Conservation (phyloP, 2,888 invertebrate species). For the Odiellus spinosus region DNA sequence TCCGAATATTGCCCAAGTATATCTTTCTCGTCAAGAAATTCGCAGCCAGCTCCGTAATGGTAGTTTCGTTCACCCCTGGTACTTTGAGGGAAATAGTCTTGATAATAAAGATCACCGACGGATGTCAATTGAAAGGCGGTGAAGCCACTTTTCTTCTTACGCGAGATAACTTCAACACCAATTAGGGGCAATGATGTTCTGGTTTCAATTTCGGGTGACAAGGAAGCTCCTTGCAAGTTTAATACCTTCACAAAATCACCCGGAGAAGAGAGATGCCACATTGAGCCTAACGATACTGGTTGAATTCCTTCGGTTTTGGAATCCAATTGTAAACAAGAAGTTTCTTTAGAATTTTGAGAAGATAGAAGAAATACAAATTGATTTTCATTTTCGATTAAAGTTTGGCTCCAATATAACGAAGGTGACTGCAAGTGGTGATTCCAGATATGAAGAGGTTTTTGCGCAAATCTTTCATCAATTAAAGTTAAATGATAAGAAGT, state of each 20-base stretch:
- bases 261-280: slow-evolving; percentile 6
- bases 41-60: too few species aligned
- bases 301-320: slow-evolving; percentile 4
- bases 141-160: slow-evolving; percentile 5
- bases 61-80: too few species aligned
- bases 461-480: slow-evolving; percentile 12
- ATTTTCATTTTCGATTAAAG: neutral
- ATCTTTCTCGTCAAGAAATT: too few species aligned
- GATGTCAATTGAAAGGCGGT: slow-evolving; percentile 10
- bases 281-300: slow-evolving; percentile 6
- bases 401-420: slow-evolving; percentile 11
- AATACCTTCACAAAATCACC: slow-evolving; percentile 8
- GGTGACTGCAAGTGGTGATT: slow-evolving; percentile 7
- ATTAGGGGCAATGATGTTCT: slow-evolving; percentile 6
- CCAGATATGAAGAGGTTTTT: slow-evolving; percentile 10
- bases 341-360: slow-evolving; percentile 8
- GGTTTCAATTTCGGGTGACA: slow-evolving; percentile 1
- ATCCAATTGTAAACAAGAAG: slow-evolving; percentile 3
- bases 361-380: slow-evolving; percentile 5
- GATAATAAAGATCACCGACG: slow-evolving; percentile 13
- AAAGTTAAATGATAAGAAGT: slow-evolving; percentile 7
- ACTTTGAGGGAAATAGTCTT: slow-evolving; percentile 4
- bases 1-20: too few species aligned
- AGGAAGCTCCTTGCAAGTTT: slow-evolving; percentile 3
- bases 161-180: slow-evolving; percentile 7